Conservation (phyloP, 1,140 invertebrate species). For the Periplaneta americana region DNA sequence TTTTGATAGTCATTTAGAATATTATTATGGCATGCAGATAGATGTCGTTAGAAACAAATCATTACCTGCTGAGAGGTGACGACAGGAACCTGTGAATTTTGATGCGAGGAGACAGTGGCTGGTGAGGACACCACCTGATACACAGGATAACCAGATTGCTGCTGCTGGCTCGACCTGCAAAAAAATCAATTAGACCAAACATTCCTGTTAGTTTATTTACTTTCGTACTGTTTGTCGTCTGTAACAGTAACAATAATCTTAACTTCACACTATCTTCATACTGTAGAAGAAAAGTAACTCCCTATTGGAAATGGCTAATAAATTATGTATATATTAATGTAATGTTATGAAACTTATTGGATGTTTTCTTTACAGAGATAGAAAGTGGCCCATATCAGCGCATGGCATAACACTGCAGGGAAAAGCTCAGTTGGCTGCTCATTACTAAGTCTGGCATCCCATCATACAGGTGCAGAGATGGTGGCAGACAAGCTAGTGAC, state of each 20-base stretch:
- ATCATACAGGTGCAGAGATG: too few relatives aligned
- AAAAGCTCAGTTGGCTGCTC: too few relatives aligned
- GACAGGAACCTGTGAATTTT: constrained; percentile 15
- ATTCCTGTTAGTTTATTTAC: background rate
- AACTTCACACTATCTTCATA: too few relatives aligned
- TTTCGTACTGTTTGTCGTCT: background rate
- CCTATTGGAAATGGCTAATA: too few relatives aligned
- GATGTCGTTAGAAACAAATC: background rate
- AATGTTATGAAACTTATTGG: background rate
- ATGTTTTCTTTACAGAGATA: too few relatives aligned
- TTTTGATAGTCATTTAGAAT: too few relatives aligned
- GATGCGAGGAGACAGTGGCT: constrained; percentile 8
- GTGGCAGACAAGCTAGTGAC: too few relatives aligned
- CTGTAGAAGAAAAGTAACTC: too few relatives aligned
- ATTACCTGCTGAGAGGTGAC: constrained; percentile 14
- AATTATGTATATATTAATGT: background rate
- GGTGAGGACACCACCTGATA: constrained; percentile 13
- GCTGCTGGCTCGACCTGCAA: background rate
- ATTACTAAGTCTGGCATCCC: too few relatives aligned
- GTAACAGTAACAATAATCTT: background rate
- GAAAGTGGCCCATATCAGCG: too few relatives aligned
- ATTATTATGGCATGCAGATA: too few relatives aligned
- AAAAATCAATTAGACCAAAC: background rate
- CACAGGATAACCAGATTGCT: constrained; percentile 4
- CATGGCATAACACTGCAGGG: too few relatives aligned